Evolutionary conservation across 2,113 vertebrate genomes (phyloP).

Genomic region (Okapia johnstoni): DNA sequence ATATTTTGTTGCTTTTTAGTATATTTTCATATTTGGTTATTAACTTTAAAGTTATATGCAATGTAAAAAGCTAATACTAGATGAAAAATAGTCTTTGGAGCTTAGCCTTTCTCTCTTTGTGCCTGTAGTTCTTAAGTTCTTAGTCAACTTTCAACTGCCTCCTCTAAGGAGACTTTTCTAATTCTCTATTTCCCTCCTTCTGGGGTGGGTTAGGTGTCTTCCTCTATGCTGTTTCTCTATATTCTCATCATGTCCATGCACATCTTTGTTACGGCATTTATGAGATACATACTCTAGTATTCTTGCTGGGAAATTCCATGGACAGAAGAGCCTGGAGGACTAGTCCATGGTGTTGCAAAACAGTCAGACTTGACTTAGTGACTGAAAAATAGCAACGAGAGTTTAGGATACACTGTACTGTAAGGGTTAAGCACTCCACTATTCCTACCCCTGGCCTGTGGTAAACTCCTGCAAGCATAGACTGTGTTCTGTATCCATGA

Average conservation of each 20-base stretch:
- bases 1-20: background rate
- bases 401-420: background rate
- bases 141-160: background rate
- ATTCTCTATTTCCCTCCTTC: background rate
- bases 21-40: background rate
- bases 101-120: background rate
- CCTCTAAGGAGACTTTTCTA: background rate
- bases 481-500: background rate
- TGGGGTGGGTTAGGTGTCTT: background rate
- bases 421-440: background rate
- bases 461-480: background rate
- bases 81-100: background rate
- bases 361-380: accelerated
- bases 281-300: background rate
- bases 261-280: background rate
- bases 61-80: background rate
- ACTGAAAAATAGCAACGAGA: background rate
- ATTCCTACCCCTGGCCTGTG: background rate
- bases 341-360: background rate
- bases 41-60: background rate
- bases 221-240: background rate
- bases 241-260: background rate
- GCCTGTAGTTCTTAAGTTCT: background rate
- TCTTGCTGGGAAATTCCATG: background rate
- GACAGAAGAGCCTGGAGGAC: background rate